A percentile compares a stretch with the other conserved stretches of the same genome.
These are phyloP conservation scores for Lithophane ornitopus DNA, from an alignment of 2,888 invertebrate species.

Conservation along the genomic window DNA sequence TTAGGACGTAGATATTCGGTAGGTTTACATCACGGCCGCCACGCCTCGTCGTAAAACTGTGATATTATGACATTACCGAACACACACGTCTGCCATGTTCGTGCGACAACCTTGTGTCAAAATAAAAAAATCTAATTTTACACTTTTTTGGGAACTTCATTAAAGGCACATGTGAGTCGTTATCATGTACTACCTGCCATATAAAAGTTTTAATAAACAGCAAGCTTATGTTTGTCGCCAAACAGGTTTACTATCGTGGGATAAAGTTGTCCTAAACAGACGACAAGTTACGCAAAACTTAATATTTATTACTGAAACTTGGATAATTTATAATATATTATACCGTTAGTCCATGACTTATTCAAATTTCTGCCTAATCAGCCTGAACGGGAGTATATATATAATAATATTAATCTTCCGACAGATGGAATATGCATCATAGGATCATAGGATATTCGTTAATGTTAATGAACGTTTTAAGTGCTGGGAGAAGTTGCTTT, in stretches of 20 bases:
- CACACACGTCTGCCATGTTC: slow-evolving; percentile 55
- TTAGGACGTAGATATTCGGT: slow-evolving; percentile 51
- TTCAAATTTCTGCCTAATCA: not conserved
- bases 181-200: not conserved
- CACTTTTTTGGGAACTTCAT: slow-evolving; percentile 47
- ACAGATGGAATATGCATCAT: not conserved
- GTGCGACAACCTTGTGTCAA: slow-evolving; percentile 52
- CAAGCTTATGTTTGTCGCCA: slow-evolving; percentile 8
- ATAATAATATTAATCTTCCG: slow-evolving; percentile 3
- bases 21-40: slow-evolving; percentile 52
- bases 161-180: slow-evolving; percentile 16
- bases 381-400: not conserved
- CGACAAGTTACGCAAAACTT: slow-evolving; percentile 24
- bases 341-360: slow-evolving; percentile 6
- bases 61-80: slow-evolving; percentile 63
- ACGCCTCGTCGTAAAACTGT: slow-evolving; percentile 62
- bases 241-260: slow-evolving; percentile 27
- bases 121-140: slow-evolving; percentile 62
- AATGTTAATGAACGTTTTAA: not conserved
- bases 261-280: slow-evolving; percentile 23
- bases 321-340: slow-evolving; percentile 38
- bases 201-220: slow-evolving; percentile 13
- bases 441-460: too few relatives aligned
- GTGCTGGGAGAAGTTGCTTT: not conserved
- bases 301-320: slow-evolving; percentile 53